These are phyloP conservation scores for Cheilosia grossa DNA, from an alignment of 2,888 invertebrate species.

Conservation along the genomic window DNA sequence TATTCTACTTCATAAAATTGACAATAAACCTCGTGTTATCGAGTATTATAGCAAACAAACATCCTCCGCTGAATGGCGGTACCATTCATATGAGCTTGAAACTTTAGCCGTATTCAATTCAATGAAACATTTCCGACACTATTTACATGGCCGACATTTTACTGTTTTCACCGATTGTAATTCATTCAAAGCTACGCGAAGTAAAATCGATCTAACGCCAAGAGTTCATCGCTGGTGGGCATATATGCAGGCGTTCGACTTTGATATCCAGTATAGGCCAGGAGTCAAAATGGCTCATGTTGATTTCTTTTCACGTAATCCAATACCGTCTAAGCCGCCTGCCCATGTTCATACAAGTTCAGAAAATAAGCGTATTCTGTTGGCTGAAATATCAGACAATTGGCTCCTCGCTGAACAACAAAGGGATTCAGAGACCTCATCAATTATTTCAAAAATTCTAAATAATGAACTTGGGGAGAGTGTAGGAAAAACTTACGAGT, in stretches of 20 bases:
- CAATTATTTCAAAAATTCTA: conserved; percentile 8
- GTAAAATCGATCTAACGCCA: conserved; percentile 52
- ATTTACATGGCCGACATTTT: conserved; percentile 46
- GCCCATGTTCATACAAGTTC: background rate
- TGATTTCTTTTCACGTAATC: conserved; percentile 34
- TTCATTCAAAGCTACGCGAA: conserved; percentile 27
- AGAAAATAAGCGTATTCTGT: conserved; percentile 41
- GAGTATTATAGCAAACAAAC: conserved; percentile 64
- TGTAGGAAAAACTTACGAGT: conserved; percentile 10
- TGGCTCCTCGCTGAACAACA: conserved; percentile 37
- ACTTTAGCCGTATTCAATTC: conserved; percentile 72
- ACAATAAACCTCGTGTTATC: conserved; percentile 27
- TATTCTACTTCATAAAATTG: conserved; percentile 48
- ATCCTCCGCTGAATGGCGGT: conserved; percentile 51
- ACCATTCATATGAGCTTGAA: conserved; percentile 71
- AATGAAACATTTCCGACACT: conserved; percentile 73
- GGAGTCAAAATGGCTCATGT: conserved; percentile 55
- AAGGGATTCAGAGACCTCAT: conserved; percentile 13
- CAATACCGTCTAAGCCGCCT: background rate
- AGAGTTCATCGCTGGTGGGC: conserved; percentile 59
- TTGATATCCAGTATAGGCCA: conserved; percentile 44
- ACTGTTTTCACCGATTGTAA: conserved; percentile 67
- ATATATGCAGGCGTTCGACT: conserved; percentile 55
- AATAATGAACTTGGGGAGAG: conserved; percentile 17
- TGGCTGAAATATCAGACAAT: conserved; percentile 52